These are phyloP conservation scores for Myanophis thanlyinensis DNA, from an alignment of 2,113 vertebrate species.

Conservation along the genomic window DNA sequence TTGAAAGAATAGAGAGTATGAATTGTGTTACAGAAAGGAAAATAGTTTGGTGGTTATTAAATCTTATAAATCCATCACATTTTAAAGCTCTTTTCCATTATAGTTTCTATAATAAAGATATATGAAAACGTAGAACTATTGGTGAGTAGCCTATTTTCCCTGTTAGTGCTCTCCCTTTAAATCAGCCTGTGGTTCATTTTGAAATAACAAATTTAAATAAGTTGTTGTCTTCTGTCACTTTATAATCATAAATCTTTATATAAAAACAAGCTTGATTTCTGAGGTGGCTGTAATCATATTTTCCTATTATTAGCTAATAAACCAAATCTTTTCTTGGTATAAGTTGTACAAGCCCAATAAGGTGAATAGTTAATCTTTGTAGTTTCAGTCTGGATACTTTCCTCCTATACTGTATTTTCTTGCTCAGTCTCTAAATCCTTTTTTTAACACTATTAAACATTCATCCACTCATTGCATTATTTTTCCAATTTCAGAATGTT, in stretches of 20 bases:
- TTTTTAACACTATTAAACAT: background rate
- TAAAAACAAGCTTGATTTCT: slow-evolving; percentile 4
- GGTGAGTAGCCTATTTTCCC: slow-evolving; percentile 15
- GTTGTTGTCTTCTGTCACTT: background rate
- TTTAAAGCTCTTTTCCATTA: slow-evolving; percentile 32
- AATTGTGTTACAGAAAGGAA: background rate
- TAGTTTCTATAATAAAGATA: slow-evolving; percentile 9
- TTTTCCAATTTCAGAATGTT: background rate
- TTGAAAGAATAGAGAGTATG: background rate
- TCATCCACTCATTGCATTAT: background rate
- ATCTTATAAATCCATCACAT: slow-evolving; percentile 17
- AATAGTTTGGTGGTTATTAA: slow-evolving; percentile 3
- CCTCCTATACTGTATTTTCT: background rate
- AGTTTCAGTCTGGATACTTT: background rate
- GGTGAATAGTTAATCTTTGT: background rate
- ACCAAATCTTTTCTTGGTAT: background rate
- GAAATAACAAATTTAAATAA: background rate
- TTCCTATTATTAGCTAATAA: background rate
- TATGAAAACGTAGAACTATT: slow-evolving; percentile 4
- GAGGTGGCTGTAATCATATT: background rate
- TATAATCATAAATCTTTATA: background rate
- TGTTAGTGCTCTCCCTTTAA: background rate
- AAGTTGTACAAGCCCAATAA: background rate
- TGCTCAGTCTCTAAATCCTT: background rate
- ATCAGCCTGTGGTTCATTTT: background rate